These are phyloP conservation scores for Netelia melanura DNA, from an alignment of 2,888 invertebrate species.

Conservation along the genomic window DNA sequence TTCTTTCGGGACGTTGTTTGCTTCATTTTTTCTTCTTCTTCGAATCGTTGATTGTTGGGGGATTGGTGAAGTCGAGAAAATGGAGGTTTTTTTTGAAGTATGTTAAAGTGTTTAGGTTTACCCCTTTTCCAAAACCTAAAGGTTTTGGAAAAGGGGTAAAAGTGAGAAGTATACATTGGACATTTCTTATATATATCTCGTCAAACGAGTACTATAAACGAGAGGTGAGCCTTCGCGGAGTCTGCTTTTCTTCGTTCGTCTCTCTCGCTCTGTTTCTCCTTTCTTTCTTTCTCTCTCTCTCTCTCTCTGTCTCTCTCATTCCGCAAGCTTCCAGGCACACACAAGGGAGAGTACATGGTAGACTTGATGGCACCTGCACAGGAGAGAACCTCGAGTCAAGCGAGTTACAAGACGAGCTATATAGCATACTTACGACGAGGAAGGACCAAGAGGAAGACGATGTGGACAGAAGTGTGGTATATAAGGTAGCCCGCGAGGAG, in stretches of 20 bases:
- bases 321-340: conserved; percentile 24
- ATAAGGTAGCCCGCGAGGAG: conserved; percentile 66
- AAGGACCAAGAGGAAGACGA: conserved; percentile 29
- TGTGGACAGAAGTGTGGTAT: conserved; percentile 25
- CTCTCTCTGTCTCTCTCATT: conserved; percentile 24
- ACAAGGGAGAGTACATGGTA: conserved; percentile 47
- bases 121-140: too few species aligned
- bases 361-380: conserved; percentile 64
- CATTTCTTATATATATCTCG: conserved; percentile 57
- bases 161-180: conserved; percentile 25
- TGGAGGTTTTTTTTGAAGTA: too few species aligned
- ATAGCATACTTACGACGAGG: neutral
- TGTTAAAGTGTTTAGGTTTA: too few species aligned
- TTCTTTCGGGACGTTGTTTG: too few species aligned
- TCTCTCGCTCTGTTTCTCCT: conserved; percentile 13
- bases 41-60: neutral
- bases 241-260: conserved; percentile 29
- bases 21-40: neutral
- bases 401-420: conserved; percentile 44
- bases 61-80: too few species aligned
- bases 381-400: conserved; percentile 53
- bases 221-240: conserved; percentile 49
- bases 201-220: conserved; percentile 67
- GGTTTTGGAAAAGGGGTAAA: neutral
- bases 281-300: conserved; percentile 16